Evolutionary conservation across 92 coral and sea anemone species (phyloP), one percentile per base, ranked within the genome.

Genomic region (Zoanthus sociatus): DNA sequence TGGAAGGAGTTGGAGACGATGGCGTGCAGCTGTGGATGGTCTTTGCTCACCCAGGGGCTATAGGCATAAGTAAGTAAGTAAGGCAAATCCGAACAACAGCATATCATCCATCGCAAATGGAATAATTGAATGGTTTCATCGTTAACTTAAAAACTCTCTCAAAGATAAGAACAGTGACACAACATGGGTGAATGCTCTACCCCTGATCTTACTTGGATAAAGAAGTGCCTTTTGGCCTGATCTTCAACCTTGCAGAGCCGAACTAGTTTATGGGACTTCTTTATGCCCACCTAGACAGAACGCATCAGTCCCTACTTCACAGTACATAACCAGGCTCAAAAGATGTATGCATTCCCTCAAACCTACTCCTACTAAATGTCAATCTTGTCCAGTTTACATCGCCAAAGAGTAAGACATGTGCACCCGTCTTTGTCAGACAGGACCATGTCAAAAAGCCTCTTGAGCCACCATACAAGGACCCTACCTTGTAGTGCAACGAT

Each of bases 161-260:
- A 18, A 26, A 18, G 33, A 42, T 26, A 26, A 18, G 32, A 18
- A 42, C 37, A 26, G 32, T 67, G 37, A 4, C 32, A 18, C 31
- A 26, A 18, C 37, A 2, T 67, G 71, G 71, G 11, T 26, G 71
- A 26, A 67, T 11, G 33, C 71, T 67, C 37, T 67, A 67, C 71
- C 71, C 5, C 71, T 67, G 21, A 26, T 67, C 71, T 26, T 67
- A 18, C 37, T 67, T 18, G 71, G 68, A 2, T 15, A 12, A 6
- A 31, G 76, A 31, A 71, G 76, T 71, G 76, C 76, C 50, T 31
- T 71, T 37, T 9, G 33, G 48, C 47, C 46, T 31, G 76, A 71
- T 37, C 46, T 31, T 51, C 47, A 37, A 17, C 17, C 47, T 31
- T 31, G 47, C 16, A 31, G 51, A 1, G 76, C 76, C 17, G 76